Evolutionary conservation across 2,113 vertebrate species (phyloP).

Genomic region (Lethenteron camtschaticum): DNA sequence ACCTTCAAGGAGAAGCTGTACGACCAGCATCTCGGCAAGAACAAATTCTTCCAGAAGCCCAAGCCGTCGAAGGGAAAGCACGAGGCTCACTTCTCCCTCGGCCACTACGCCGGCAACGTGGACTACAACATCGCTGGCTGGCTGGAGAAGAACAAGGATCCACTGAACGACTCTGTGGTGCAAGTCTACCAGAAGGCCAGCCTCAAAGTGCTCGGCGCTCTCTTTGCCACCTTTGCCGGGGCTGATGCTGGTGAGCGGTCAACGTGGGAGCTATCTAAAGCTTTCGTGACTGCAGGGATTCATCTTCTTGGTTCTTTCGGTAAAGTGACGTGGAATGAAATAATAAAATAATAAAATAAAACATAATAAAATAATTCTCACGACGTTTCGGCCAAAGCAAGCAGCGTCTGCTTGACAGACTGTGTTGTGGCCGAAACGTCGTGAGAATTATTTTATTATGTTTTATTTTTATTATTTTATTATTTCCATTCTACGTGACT

Average conservation of each 20-base stretch:
- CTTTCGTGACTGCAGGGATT: too few relatives aligned
- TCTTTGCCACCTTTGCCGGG: slow-evolving; percentile 6
- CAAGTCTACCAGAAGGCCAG: slow-evolving; percentile 27
- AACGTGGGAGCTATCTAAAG: too few relatives aligned
- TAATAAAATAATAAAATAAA: too few relatives aligned
- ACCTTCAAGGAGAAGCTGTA: slow-evolving; percentile 9
- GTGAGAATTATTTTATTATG: too few relatives aligned
- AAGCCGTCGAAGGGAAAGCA: slow-evolving; percentile 11
- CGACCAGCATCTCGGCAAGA: slow-evolving; percentile 15
- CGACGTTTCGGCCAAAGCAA: too few relatives aligned
- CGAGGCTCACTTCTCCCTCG: slow-evolving; percentile 12
- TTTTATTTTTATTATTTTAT: too few relatives aligned
- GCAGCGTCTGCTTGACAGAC: too few relatives aligned
- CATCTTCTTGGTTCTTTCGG: too few relatives aligned
- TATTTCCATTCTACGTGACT: too few relatives aligned
- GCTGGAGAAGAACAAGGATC: slow-evolving; percentile 29
- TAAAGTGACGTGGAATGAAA: too few relatives aligned
- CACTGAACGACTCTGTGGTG: slow-evolving; percentile 25
- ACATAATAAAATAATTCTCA: too few relatives aligned
- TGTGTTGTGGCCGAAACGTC: too few relatives aligned
- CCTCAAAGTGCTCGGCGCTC: slow-evolving; percentile 16
- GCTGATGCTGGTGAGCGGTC: slow-evolving; percentile 1
- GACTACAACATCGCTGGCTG: slow-evolving; percentile 25
- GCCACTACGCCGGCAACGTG: slow-evolving; percentile 15
- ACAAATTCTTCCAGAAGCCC: slow-evolving; percentile 14